These are phyloP conservation scores for Erebia epiphron DNA, from an alignment of 2,888 invertebrate genomes.

Conservation along the genomic window DNA sequence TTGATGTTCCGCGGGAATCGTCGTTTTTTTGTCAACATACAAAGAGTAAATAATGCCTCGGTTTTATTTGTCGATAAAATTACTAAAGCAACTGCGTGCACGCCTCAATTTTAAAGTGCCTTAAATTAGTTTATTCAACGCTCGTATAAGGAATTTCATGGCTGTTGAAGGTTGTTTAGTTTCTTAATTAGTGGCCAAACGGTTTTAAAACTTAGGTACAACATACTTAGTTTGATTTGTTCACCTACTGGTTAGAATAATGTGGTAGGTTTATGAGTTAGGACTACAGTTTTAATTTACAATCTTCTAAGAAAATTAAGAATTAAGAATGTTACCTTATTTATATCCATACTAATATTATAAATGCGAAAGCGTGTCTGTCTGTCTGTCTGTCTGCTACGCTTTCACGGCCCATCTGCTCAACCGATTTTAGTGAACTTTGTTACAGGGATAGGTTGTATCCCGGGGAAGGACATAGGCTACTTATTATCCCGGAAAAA, in stretches of 20 bases:
- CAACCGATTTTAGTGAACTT: too few relatives aligned
- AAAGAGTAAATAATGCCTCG: slow-evolving; percentile 25
- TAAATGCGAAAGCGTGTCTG: too few relatives aligned
- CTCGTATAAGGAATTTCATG: slow-evolving; percentile 77
- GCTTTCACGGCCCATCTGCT: too few relatives aligned
- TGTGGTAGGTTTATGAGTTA: background rate
- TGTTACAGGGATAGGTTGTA: too few relatives aligned
- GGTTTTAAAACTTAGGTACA: slow-evolving; percentile 60
- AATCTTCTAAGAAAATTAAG: too few relatives aligned
- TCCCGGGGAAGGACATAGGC: too few relatives aligned
- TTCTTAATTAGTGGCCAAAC: slow-evolving; percentile 72
- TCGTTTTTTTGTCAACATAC: background rate
- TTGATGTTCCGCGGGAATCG: too few relatives aligned
- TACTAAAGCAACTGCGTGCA: slow-evolving; percentile 55
- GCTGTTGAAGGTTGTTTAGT: slow-evolving; percentile 73
- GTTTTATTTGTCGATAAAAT: slow-evolving; percentile 74
- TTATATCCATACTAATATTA: too few relatives aligned
- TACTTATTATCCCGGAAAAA: too few relatives aligned
- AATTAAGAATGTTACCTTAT: too few relatives aligned
- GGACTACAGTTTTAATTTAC: background rate
- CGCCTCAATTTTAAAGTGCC: slow-evolving; percentile 64
- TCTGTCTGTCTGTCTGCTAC: too few relatives aligned
- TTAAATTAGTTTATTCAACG: slow-evolving; percentile 72
- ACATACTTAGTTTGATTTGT: slow-evolving; percentile 59
- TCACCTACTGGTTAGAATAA: slow-evolving; percentile 53